Evolutionary conservation across 2,888 invertebrate genomes (phyloP), one percentile per base, ranked within the genome.

Genomic region (Ophioninae sp.): DNA sequence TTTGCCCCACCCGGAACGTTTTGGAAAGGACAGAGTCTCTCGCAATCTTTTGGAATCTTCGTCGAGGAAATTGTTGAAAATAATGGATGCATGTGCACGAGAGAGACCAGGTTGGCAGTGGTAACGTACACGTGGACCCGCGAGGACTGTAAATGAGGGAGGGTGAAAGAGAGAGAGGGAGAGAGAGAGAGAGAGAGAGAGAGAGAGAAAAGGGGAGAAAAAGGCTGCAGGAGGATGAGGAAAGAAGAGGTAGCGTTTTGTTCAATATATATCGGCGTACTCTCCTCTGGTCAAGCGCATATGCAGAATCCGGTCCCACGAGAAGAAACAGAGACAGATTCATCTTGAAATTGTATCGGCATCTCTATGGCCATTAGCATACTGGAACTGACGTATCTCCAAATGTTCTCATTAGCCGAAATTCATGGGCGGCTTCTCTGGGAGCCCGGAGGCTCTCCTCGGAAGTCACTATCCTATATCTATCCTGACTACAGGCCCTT

Each of bases 381-480:
- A 93, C 92, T 93, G 91, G 91, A 92, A 93, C 92, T 93, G 92
- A 93, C 92, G 92, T 93, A 92, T 92, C 92, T 92, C 92, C 91
- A 92, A 93, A 92, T 92, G 92, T 93, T 92, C 92, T 92, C 92
- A 92, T 93, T 92, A 93, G 92, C 92, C 92, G 91, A 93, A 93
- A 93, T 93, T 92, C 92, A 92, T 92, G 92, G 92, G 91, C 92
- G 91, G 92, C 91, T 91, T 91, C 91, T 91, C 89, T 89, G 89
- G 86, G 88, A 80, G 82, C 86, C 85, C 82, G 72, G 86, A 85
- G 87, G 85, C 83, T 85, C 84, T 84, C 74, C 78, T 65, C 75
- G 71, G 79, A 84, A 81, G 79, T 58, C 81, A 72, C 82, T 67
- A 76, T 76, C 63, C 79, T 84, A 82, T 85, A 83, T 81, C 81